phyloP scores from a whole-genome alignment of 2,797 vertebrate genomes.

The Glyptemys insculpta region DNA sequence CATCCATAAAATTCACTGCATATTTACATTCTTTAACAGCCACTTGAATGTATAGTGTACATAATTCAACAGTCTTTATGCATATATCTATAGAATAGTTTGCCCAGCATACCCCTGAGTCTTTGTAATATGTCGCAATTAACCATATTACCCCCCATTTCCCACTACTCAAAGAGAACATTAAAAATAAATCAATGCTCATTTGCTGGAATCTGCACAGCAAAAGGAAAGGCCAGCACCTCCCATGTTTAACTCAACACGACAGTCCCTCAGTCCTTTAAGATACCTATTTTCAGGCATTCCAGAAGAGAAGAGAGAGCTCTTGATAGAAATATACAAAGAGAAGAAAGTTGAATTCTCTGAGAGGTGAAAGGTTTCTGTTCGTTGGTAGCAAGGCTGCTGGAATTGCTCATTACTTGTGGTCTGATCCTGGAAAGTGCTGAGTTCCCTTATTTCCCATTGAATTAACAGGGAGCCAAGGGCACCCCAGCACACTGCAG shows the following conservation, averaged over 20 bases:
- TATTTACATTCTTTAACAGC: slow-evolving; percentile 62
- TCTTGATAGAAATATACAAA: neutral
- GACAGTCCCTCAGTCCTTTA: slow-evolving; percentile 26
- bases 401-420: neutral
- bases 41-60: slow-evolving; percentile 25
- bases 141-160: neutral
- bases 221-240: slow-evolving; percentile 48
- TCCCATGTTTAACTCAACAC: slow-evolving; percentile 42
- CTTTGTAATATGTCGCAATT: slow-evolving; percentile 15
- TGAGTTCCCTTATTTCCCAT: fast-evolving
- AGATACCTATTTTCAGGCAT: neutral
- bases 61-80: slow-evolving; percentile 40
- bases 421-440: neutral
- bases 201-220: slow-evolving; percentile 4
- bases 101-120: slow-evolving; percentile 64
- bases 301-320: slow-evolving; percentile 16
- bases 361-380: slow-evolving; percentile 22
- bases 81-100: slow-evolving; percentile 29
- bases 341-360: neutral
- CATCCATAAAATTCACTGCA: slow-evolving; percentile 74
- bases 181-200: slow-evolving; percentile 30
- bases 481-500: neutral
- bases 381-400: neutral
- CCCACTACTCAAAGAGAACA: neutral
- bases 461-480: neutral